Percentiles rank a stretch among this genome's conserved stretches.
Conservation (phyloP, 2,797 vertebrate species). For the Craterocephalus amniculus region DNA sequence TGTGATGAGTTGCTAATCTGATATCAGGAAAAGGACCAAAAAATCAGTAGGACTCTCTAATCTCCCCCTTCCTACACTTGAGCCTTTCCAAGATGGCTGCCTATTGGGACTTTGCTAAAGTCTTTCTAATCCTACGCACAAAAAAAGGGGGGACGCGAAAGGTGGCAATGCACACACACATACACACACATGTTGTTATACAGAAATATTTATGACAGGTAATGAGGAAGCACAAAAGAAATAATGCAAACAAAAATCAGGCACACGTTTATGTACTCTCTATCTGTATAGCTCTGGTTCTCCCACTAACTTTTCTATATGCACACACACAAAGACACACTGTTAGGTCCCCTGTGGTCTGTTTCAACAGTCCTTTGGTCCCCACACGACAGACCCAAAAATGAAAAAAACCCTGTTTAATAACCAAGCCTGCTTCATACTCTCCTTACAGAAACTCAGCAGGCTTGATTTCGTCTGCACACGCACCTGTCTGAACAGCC, state of each 20-base stretch:
- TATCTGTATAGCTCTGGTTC: constrained; percentile 6
- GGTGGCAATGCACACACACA: constrained; percentile 10
- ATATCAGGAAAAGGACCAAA: not conserved
- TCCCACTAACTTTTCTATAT: constrained; percentile 29
- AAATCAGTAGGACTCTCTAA: not conserved
- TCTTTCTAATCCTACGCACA: constrained; percentile 8
- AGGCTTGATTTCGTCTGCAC: constrained; percentile 57
- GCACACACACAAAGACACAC: constrained; percentile 16
- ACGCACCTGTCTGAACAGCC: constrained; percentile 22
- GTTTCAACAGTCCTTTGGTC: constrained; percentile 69
- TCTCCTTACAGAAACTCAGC: constrained; percentile 76
- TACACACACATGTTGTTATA: not conserved
- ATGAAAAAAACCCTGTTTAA: constrained; percentile 69
- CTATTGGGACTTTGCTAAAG: not conserved
- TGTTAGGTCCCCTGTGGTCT: constrained; percentile 68
- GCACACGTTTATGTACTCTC: constrained; percentile 16
- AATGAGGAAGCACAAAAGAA: constrained; percentile 10
- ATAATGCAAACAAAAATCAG: constrained; percentile 16
- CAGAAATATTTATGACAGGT: constrained; percentile 11
- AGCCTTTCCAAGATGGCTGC: too few species aligned
- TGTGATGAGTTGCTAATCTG: not conserved
- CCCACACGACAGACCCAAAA: constrained; percentile 65
- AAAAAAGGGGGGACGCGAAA: not conserved
- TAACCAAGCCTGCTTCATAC: constrained; percentile 75
- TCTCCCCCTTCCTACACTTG: too few species aligned